These are phyloP conservation scores for Plectus sambesii DNA, from an alignment of 1,140 invertebrate species.

Conservation along the genomic window DNA sequence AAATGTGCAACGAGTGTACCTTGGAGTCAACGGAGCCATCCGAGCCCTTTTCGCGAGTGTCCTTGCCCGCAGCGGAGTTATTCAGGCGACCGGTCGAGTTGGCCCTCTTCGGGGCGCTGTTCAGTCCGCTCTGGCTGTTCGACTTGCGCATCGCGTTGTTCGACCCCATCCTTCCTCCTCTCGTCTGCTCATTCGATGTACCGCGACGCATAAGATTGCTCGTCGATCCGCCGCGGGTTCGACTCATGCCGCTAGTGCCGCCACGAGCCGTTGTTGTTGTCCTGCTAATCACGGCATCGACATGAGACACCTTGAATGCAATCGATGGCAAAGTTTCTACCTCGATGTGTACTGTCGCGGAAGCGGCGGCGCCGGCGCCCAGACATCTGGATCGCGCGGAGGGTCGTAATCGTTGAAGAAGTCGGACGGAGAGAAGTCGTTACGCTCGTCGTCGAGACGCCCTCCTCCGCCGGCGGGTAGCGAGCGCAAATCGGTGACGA, in stretches of 20 bases:
- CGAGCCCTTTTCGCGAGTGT: conserved; percentile 4
- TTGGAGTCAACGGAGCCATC: conserved; percentile 1
- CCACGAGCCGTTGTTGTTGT: conserved; percentile 2
- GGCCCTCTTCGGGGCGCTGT: background rate
- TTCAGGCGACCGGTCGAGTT: conserved; percentile 50
- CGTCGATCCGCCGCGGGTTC: no score
- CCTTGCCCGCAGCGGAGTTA: conserved; percentile 49
- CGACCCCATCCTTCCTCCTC: no score
- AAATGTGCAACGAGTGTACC: background rate
- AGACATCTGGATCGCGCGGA: conserved; percentile 68
- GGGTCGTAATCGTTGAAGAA: conserved; percentile 47
- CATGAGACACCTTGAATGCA: background rate
- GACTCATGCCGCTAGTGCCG: no score
- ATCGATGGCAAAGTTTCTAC: background rate
- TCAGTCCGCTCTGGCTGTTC: background rate
- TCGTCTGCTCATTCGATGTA: no score
- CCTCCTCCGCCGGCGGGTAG: no score
- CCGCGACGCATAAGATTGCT: no score
- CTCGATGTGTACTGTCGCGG: conserved; percentile 57
- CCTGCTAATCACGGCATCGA: no score
- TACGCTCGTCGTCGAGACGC: no score
- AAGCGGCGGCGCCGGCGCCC: conserved; percentile 73
- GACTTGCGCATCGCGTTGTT: background rate
- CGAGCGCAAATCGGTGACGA: no score
- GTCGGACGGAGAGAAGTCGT: no score